Base-by-base conservation (phyloP, 2,888 invertebrate genomes). In the Lasioglossum zephyrum region DNA sequence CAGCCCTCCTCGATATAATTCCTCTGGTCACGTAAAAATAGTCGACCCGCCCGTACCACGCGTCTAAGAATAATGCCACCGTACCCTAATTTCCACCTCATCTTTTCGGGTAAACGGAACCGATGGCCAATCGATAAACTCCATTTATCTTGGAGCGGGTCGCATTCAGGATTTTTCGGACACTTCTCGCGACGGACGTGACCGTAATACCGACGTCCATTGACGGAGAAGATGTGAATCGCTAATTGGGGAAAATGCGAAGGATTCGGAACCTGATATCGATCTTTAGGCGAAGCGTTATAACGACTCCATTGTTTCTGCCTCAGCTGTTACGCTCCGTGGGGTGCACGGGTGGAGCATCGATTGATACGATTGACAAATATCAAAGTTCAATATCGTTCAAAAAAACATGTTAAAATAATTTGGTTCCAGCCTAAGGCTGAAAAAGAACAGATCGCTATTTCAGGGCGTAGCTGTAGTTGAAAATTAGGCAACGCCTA, bases 51-150 rank as follows among this genome's bases (percentile, higher is more conserved):
- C 8, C 49, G 44, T 26, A 49, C 47, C 73, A 31, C 41, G 57
- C 39, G 41, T 36, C 85, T 49, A 76, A 81, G 81, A 86, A 81
- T 75, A 77, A 86, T 75, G 86, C 60, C 63, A 1, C 11, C 4
- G 22, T 63, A 72, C 13, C 66, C 26, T 31, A 39, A 85, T 74
- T 81, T 74, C n/a, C 57, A 73, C 53, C 63, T 72, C 26, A 69
- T n/a, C 39, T 18, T 53, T 75, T 31, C 57, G 69, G 31, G 41
- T 77, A 53, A 70, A 69, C 47, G 69, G 16, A 22, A 16, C 26
- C 22, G 53, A 57, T 26, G 31, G 31, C 8, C 31, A 44, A 8
- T 66, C 79, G 79, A 80, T 85, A 70, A 73, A 73, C 63, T 70
- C 63, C 60, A 78, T 78, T 72, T 44, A 31, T 70, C 57, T 16